Conservation (phyloP, 2,888 invertebrate species). For the Pecten maximus region DNA sequence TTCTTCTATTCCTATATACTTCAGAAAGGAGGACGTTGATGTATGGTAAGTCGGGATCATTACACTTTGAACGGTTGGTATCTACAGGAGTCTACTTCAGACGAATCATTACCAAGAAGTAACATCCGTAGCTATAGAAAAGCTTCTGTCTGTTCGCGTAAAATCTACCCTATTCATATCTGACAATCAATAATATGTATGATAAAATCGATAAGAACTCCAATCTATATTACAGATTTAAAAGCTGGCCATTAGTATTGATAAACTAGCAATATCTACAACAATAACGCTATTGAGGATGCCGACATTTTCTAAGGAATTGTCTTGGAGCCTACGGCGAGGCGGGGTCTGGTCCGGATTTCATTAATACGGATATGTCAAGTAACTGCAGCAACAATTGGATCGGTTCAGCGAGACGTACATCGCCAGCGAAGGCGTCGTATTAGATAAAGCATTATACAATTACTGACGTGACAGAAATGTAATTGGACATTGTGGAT, state of each 20-base stretch:
- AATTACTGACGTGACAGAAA: background rate
- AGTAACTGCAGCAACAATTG: background rate
- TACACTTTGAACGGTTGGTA: too few species aligned
- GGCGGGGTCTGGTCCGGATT: background rate
- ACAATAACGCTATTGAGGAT: background rate
- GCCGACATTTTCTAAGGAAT: background rate
- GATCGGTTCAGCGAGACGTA: background rate
- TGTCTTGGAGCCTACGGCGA: background rate
- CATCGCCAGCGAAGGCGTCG: background rate
- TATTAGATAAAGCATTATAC: conserved; percentile 3
- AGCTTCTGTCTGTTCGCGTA: too few species aligned
- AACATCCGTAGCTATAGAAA: too few species aligned
- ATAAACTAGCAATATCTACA: background rate
- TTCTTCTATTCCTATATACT: too few species aligned
- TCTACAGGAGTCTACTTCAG: too few species aligned
- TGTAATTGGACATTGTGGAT: background rate
- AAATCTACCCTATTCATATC: too few species aligned
- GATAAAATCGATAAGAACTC: too few species aligned
- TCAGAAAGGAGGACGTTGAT: too few species aligned
- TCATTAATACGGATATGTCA: background rate
- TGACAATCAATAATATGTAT: too few species aligned
- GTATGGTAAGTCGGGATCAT: too few species aligned
- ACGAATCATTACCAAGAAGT: too few species aligned
- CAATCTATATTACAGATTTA: too few species aligned
- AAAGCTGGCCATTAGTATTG: background rate